phyloP scores from a whole-genome alignment of 2,888 invertebrate species.

The Megamerina dolium region DNA sequence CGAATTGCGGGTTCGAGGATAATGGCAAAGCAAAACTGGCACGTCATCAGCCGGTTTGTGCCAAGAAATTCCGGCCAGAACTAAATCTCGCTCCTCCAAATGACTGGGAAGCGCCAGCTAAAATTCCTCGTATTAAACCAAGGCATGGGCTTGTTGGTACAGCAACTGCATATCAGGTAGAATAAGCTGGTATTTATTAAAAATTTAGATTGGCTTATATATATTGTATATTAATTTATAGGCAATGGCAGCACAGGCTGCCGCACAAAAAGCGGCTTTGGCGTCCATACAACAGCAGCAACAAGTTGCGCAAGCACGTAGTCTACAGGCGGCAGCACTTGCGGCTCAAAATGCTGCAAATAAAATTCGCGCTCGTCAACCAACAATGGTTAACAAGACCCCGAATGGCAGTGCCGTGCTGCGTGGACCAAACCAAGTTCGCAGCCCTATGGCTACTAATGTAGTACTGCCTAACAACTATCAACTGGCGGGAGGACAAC shows the following conservation, averaged over 20 bases:
- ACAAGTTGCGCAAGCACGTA: conserved; percentile 40
- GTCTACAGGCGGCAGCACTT: conserved; percentile 42
- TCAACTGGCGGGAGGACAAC: conserved; percentile 31
- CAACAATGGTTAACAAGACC: conserved; percentile 31
- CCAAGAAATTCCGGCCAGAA: conserved; percentile 83
- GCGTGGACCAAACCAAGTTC: conserved; percentile 36
- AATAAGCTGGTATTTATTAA: not conserved
- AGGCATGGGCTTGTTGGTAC: conserved; percentile 49
- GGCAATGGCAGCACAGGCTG: conserved; percentile 50
- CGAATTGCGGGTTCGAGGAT: conserved; percentile 90
- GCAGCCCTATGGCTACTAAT: conserved; percentile 38
- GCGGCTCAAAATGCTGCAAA: conserved; percentile 45
- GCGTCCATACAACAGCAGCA: conserved; percentile 47
- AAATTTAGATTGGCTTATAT: no score
- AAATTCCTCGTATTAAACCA: conserved; percentile 64
- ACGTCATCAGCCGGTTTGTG: conserved; percentile 80
- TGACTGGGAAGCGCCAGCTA: conserved; percentile 91
- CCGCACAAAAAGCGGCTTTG: conserved; percentile 47
- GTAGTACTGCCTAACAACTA: conserved; percentile 46
- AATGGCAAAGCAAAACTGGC: conserved; percentile 87
- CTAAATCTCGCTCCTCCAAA: conserved; percentile 77
- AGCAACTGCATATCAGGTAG: conserved; percentile 50
- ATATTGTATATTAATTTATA: conserved; percentile 13
- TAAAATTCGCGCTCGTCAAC: conserved; percentile 41
- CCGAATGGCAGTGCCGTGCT: conserved; percentile 29